A percentile compares a stretch with the other conserved stretches of the same genome.
Evolutionary conservation across 2,888 invertebrate genomes (phyloP).

Genomic region (Notocelia uddmanniana): DNA sequence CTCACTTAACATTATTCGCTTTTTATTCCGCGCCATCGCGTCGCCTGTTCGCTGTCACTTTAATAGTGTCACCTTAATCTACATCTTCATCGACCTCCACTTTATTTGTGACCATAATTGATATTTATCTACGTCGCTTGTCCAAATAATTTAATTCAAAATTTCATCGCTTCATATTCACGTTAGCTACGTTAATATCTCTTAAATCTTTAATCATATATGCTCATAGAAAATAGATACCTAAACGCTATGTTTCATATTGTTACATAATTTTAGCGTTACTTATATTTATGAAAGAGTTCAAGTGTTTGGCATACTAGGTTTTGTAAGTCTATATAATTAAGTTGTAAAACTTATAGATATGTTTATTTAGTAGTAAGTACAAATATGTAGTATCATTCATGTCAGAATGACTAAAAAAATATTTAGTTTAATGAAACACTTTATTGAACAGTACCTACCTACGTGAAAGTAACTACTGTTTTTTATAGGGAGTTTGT

Average conservation of each 20-base stretch:
- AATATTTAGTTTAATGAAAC: background rate
- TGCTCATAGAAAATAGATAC: background rate
- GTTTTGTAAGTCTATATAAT: too few relatives aligned
- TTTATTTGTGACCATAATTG: conserved; percentile 51
- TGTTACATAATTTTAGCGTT: background rate
- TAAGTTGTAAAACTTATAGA: background rate
- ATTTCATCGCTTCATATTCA: conserved; percentile 42
- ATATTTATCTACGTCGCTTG: conserved; percentile 55
- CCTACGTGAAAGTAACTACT: too few relatives aligned
- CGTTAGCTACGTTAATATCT: conserved; percentile 4
- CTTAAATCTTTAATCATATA: conserved; percentile 1
- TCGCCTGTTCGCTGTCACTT: conserved; percentile 59
- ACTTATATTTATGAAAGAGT: background rate
- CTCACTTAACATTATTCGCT: conserved; percentile 60
- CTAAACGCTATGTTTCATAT: background rate
- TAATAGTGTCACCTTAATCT: conserved; percentile 62
- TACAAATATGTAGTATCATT: background rate
- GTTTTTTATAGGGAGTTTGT: background rate
- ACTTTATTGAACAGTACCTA: too few relatives aligned
- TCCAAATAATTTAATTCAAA: conserved; percentile 53
- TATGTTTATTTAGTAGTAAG: too few relatives aligned
- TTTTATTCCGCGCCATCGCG: conserved; percentile 61
- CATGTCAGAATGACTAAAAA: background rate
- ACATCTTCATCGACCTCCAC: conserved; percentile 62
- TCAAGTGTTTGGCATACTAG: background rate